Base-by-base conservation (phyloP, 2,113 vertebrate species). In the Pithys albifrons region DNA sequence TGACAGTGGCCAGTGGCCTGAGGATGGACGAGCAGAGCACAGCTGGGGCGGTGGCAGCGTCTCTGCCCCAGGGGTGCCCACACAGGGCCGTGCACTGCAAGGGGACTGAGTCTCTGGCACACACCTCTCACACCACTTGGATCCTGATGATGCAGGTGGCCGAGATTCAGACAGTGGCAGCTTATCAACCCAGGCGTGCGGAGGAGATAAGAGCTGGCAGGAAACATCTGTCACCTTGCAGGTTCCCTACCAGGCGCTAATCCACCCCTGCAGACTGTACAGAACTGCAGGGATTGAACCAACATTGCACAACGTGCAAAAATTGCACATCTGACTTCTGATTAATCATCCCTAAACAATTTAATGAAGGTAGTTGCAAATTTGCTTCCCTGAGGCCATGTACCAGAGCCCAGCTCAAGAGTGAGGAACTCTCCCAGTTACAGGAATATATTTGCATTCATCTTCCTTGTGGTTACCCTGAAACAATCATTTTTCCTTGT, bases 401-500 rank as follows among this genome's bases (percentile, higher is more conserved):
- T 82, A 70, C 81, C 24, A 4, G 89, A 66, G 93, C 85, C 74
- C 55, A 19, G 4, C 41, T 82, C 54, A 19, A 65, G 89, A 94
- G 91, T 11, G 10, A 93, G 84, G 91, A 96, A 79, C 58, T 96
- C 93, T 95, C 95, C 87, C 94, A 83, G 49, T 97, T 96, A 96
- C 94, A 88, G 96, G 95, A 97, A 97, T 94, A 89, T 16, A 97
- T 97, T 97, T 97, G 95, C 96, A 97, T 97, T 97, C 85, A 91
- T 96, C 96, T 97, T 96, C 96, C 96, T 93, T 97, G 96, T 95
- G 95, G 95, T 96, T 96, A 96, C 94, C 93, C 93, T 31, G 91
- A 93, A 96, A 96, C 95, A 96, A 96, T 92, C n/a, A 67, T 93
- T 96, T 95, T 95, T 94, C 92, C 89, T 96, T 94, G 95, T 90